Evolutionary conservation across 2,888 invertebrate species (phyloP).

Genomic region (Tenthredo livida): DNA sequence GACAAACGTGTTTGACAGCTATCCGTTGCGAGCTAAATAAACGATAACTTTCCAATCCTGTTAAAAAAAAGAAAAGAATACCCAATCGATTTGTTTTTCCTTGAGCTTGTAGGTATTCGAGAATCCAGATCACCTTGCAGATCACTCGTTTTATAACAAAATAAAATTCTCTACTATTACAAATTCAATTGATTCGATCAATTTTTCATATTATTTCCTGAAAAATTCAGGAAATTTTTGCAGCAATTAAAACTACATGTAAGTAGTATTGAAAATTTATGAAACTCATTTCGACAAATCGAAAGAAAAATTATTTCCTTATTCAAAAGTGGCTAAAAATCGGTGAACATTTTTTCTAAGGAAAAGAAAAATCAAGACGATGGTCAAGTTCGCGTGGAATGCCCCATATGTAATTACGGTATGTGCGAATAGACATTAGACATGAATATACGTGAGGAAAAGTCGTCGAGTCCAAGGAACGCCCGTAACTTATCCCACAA

Average conservation of each 20-base stretch:
- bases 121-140: too few species aligned
- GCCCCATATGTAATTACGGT: background rate
- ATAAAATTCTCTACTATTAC: background rate
- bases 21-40: background rate
- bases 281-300: background rate
- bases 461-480: background rate
- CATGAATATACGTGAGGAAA: background rate
- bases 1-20: background rate
- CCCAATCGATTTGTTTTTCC: too few species aligned
- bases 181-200: background rate
- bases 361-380: background rate
- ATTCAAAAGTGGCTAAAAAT: background rate
- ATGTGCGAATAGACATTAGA: background rate
- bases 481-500: background rate
- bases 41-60: background rate
- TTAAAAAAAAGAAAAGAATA: background rate
- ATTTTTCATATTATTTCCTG: background rate
- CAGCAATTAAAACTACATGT: background rate
- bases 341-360: background rate
- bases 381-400: background rate
- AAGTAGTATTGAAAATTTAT: background rate
- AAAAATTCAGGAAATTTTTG: background rate
- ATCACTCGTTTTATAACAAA: background rate
- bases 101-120: background rate
- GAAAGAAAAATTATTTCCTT: background rate